Evolutionary conservation across 2,797 vertebrate genomes (phyloP).

Genomic region (Nyctibius grandis): DNA sequence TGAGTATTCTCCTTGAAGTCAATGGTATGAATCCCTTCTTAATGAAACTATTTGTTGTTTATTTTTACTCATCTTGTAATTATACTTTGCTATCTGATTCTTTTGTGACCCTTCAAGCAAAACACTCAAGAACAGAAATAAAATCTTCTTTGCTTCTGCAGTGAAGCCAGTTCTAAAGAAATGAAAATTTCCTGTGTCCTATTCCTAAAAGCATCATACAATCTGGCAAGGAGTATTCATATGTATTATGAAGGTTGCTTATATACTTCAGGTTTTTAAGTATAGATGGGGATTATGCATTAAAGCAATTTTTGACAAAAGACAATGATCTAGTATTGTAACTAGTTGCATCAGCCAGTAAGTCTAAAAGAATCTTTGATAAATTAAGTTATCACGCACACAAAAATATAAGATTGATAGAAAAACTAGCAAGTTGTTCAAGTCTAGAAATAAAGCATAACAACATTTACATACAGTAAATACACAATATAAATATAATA

Average conservation of each 20-base stretch:
- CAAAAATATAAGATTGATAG: neutral
- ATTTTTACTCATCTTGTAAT: conserved; percentile 22
- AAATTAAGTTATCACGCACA: neutral
- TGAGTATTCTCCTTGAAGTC: neutral
- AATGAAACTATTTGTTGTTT: conserved; percentile 22
- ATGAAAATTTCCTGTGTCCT: neutral
- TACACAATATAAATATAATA: neutral
- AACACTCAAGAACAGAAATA: neutral
- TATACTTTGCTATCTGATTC: conserved; percentile 6
- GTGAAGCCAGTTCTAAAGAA: neutral
- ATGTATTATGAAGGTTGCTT: neutral
- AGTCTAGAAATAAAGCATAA: neutral
- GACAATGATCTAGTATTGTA: neutral
- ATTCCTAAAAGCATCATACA: neutral
- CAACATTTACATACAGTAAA: neutral
- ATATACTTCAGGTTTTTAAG: neutral
- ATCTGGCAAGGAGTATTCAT: neutral
- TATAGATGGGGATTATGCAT: neutral
- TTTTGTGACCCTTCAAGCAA: neutral
- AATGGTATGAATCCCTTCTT: neutral
- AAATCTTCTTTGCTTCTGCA: neutral
- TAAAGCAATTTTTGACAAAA: neutral
- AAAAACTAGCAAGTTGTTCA: neutral
- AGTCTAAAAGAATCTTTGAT: neutral
- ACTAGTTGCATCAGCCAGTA: neutral